Conservation (phyloP, 2,113 vertebrate genomes). For the Atlantisia rogersi region DNA sequence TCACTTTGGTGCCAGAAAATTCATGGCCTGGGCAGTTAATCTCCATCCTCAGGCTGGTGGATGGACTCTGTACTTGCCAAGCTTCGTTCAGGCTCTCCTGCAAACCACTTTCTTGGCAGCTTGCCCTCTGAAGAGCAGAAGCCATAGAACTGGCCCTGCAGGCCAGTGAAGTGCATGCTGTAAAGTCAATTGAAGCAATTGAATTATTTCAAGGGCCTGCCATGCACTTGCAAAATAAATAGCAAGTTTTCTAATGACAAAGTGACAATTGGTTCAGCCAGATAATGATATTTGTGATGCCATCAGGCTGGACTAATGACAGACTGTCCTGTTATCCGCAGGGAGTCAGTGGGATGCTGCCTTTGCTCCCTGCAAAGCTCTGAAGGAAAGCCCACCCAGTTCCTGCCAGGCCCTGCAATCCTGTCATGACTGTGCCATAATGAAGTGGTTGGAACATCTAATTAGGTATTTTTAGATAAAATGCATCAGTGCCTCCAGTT, state of each 20-base stretch:
- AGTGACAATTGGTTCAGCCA: not conserved
- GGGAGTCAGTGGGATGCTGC: not conserved
- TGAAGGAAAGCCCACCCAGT: not conserved
- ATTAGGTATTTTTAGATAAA: not conserved
- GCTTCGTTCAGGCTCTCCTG: not conserved
- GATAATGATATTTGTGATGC: not conserved
- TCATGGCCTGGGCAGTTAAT: not conserved
- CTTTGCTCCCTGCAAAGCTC: not conserved
- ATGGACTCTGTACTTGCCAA: not conserved
- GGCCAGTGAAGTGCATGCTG: not conserved
- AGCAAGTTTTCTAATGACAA: constrained; percentile 30
- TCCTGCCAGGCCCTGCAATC: not conserved
- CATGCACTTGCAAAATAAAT: constrained; percentile 13
- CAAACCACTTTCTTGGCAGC: constrained; percentile 10
- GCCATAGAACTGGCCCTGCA: not conserved
- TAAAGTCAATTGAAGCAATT: not conserved
- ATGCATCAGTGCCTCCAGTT: not conserved
- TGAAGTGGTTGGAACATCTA: not conserved
- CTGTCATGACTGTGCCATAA: not conserved
- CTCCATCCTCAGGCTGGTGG: not conserved
- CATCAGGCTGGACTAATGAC: not conserved
- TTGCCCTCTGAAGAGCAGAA: not conserved
- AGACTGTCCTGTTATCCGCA: not conserved
- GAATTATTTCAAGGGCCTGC: not conserved
- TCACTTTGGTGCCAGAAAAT: not conserved